A percentile compares a stretch with the other conserved stretches of the same genome.
phyloP scores from a whole-genome alignment of 2,113 vertebrate species.

The Spilogale gracilis region DNA sequence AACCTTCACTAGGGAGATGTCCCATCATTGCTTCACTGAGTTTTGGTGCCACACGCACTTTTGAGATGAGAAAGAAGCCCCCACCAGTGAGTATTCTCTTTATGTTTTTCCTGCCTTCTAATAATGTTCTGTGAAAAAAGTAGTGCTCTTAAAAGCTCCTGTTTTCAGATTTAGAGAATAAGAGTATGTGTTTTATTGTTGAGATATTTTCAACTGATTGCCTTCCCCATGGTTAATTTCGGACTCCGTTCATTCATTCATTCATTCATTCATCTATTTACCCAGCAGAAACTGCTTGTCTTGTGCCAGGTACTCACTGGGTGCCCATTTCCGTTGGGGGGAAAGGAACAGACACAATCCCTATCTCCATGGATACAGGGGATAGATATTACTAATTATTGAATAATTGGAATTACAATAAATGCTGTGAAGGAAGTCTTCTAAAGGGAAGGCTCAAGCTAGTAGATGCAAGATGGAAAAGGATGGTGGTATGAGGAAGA shows the following conservation, averaged over 20 bases:
- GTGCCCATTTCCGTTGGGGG: neutral
- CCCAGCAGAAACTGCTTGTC: neutral
- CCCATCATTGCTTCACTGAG: constrained; percentile 96
- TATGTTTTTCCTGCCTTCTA: neutral
- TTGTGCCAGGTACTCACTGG: neutral
- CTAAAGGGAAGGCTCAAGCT: neutral
- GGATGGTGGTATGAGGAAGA: neutral
- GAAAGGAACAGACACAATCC: neutral
- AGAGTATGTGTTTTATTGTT: neutral
- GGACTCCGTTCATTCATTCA: neutral
- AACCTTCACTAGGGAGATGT: constrained; percentile 90
- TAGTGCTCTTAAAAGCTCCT: neutral
- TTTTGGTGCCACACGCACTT: constrained; percentile 94
- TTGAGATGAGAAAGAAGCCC: constrained; percentile 96
- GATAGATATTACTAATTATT: neutral
- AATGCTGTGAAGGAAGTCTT: neutral
- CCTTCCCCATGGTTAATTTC: neutral
- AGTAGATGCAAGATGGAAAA: neutral
- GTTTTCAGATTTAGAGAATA: neutral
- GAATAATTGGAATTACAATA: neutral
- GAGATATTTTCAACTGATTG: neutral
- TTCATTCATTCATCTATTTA: neutral
- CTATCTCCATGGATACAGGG: neutral
- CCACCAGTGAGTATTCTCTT: constrained; percentile 89
- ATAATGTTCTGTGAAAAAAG: neutral